These are phyloP conservation scores for Chymomyza caudatula DNA, from an alignment of 2,888 invertebrate genomes.

Conservation along the genomic window DNA sequence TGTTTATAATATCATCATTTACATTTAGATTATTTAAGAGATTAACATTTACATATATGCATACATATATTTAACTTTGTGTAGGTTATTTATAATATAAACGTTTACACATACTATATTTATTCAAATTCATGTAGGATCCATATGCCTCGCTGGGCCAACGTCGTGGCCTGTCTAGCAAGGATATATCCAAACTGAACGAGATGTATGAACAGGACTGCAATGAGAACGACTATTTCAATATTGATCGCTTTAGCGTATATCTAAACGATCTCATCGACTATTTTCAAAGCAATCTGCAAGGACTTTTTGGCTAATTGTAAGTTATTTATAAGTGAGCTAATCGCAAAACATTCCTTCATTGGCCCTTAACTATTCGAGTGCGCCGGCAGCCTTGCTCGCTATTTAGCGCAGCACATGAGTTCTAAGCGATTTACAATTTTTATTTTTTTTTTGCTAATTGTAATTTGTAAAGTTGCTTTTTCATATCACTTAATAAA, in stretches of 20 bases:
- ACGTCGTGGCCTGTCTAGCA: conserved; percentile 79
- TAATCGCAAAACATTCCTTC: conserved; percentile 1
- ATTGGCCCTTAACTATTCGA: too few relatives aligned
- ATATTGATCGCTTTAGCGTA: conserved; percentile 58
- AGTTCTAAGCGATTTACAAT: too few relatives aligned
- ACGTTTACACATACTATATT: background rate
- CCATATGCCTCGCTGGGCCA: conserved; percentile 79
- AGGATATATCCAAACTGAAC: conserved; percentile 79
- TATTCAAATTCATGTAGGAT: conserved; percentile 68
- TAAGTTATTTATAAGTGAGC: too few relatives aligned
- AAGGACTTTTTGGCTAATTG: conserved; percentile 49
- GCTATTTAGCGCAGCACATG: too few relatives aligned
- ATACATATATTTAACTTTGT: too few relatives aligned
- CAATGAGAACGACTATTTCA: conserved; percentile 50
- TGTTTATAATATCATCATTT: too few relatives aligned
- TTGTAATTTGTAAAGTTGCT: too few relatives aligned
- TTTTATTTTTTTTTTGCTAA: conserved; percentile 5
- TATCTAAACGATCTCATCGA: conserved; percentile 67
- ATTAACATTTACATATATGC: too few relatives aligned
- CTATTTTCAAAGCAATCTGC: conserved; percentile 58
- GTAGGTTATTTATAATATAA: too few relatives aligned
- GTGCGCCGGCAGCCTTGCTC: too few relatives aligned
- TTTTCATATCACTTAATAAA: conserved; percentile 38
- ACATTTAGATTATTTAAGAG: too few relatives aligned
- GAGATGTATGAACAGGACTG: conserved; percentile 79